A percentile compares a stretch with the other conserved stretches of the same genome.
Evolutionary conservation across 1,140 invertebrate species (phyloP).

Genomic region (Drosophila biarmipes): DNA sequence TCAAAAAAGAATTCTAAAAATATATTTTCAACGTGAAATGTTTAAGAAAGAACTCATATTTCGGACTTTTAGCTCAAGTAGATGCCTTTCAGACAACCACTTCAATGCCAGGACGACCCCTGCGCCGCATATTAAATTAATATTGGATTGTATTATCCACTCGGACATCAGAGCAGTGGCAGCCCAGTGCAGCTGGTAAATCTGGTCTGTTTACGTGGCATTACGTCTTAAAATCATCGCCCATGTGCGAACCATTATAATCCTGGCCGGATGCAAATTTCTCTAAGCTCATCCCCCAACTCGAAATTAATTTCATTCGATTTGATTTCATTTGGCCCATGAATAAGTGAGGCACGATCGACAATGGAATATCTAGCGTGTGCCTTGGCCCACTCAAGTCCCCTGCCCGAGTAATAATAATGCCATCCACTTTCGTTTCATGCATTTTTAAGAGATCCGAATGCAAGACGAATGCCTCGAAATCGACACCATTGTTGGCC

Average conservation of each 20-base stretch:
- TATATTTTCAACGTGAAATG: too few species aligned
- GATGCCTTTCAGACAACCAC: background rate
- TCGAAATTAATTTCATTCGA: slow-evolving; percentile 34
- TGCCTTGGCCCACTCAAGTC: slow-evolving; percentile 16
- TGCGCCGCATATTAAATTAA: slow-evolving; percentile 2
- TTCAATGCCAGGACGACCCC: background rate
- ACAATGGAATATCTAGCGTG: slow-evolving; percentile 32
- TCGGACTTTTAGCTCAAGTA: background rate
- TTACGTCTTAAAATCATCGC: background rate
- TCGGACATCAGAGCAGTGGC: background rate
- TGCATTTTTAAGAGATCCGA: slow-evolving; percentile 56
- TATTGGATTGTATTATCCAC: slow-evolving; percentile 5
- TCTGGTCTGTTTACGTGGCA: slow-evolving; percentile 2
- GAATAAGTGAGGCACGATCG: slow-evolving; percentile 29
- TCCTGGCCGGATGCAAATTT: slow-evolving; percentile 30
- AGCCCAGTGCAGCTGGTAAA: background rate
- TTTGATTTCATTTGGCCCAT: slow-evolving; percentile 35
- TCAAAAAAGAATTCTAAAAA: too few species aligned
- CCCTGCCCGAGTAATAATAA: slow-evolving; percentile 2
- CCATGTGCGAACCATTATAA: slow-evolving; percentile 20
- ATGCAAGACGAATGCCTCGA: too few species aligned
- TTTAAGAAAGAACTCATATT: too few species aligned
- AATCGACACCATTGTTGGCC: background rate
- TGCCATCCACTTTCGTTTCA: slow-evolving; percentile 23
- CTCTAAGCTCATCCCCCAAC: background rate